phyloP scores from a whole-genome alignment of 1,140 invertebrate species.

The Lethocerus indicus region DNA sequence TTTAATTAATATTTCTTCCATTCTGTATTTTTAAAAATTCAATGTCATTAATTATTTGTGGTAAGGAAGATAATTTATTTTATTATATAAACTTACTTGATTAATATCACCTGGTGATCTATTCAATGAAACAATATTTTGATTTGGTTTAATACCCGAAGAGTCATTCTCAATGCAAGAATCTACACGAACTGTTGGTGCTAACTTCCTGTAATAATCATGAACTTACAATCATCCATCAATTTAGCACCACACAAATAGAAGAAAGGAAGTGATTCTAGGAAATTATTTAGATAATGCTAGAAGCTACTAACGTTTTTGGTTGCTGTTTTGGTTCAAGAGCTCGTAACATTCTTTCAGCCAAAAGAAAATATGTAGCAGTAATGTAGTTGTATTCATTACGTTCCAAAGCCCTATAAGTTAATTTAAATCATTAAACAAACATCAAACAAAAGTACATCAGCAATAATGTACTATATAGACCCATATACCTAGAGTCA shows the following conservation, averaged over 20 bases:
- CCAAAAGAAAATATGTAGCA: constrained; percentile 93
- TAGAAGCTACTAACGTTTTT: constrained; percentile 13
- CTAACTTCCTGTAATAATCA: background rate
- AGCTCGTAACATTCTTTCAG: constrained; percentile 73
- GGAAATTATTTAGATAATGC: background rate
- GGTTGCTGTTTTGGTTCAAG: constrained; percentile 41
- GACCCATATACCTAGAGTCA: no score
- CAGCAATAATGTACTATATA: no score
- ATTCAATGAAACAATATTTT: no score
- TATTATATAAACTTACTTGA: no score
- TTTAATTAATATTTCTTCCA: no score
- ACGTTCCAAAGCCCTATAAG: constrained; percentile 69
- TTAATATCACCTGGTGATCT: no score
- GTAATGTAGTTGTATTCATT: constrained; percentile 98
- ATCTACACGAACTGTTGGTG: constrained; percentile 14
- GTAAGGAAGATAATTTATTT: no score
- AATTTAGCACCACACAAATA: background rate
- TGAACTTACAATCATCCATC: background rate
- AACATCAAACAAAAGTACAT: no score
- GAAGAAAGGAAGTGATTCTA: background rate
- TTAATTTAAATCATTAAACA: background rate
- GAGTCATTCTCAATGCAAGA: constrained; percentile 13
- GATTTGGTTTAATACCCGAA: no score
- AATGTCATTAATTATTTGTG: no score
- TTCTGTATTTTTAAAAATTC: no score